Base-by-base conservation (phyloP, 1,140 invertebrate genomes). In the Cepaea nemoralis region DNA sequence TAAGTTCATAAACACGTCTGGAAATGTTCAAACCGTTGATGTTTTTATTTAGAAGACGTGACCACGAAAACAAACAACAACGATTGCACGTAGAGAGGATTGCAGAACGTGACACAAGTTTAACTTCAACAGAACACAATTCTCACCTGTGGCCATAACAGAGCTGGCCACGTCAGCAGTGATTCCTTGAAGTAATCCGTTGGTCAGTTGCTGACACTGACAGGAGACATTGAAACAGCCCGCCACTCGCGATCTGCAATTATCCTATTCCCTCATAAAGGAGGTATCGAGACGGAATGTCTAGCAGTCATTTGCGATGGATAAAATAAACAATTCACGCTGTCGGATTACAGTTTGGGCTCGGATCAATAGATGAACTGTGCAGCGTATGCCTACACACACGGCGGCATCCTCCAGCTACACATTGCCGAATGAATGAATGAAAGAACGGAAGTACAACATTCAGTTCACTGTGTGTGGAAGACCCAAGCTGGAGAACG, bases 371-470 rank as follows among this genome's bases (percentile, higher is more conserved):
- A 6, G 42, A 6, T 16, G 42, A 16, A 16, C 8, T 45, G 8
- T 22, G n/a, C 8, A 63, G 16, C 1, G 1, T 31, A 5, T 5
- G 3, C 27, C 10, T 27, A 31, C 59, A 63, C 27, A 63, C n/a
- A 16, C 59, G 19, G 3, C 1, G 3, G n/a, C 50, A 55, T 22
- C 50, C 27, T 12, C n/a, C 5, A 31, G 22, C 59, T 6, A 63
- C 59, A 63, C 59, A 31, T n/a, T n/a, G 59, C 22, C 27, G 59
- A 27, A 63, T 63, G 59, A 63, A 63, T 63, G 59, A 63, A 63
- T 31, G 59, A 16, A 55, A 5, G 50, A 55, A 55, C 50, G n/a
- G 59, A 63, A 31, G n/a, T 31, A 19, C n/a, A 31, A 63, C 27
- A 63, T 63, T 63, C 6, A 6, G 59, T 12, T 63, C 27, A 8